Conservation (phyloP, 2,888 invertebrate genomes). For the Pyrrhosoma nymphula region DNA sequence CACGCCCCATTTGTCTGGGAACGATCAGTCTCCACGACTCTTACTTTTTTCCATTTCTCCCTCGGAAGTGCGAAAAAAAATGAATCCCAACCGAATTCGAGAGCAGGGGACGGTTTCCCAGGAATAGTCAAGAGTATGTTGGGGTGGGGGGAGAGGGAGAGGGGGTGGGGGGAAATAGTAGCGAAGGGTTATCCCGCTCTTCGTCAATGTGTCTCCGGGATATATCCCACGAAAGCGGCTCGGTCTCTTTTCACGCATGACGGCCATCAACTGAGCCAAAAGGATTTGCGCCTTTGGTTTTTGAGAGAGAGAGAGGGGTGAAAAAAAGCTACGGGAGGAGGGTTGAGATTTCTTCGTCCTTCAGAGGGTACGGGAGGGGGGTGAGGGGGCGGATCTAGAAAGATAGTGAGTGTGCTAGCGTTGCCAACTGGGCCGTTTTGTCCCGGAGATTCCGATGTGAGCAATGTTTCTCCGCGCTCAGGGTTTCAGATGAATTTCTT, state of each 20-base stretch:
- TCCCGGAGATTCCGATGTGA: too few relatives aligned
- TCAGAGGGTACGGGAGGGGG: not conserved
- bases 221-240: conserved; percentile 1
- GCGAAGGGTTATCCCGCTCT: not conserved
- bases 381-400: not conserved
- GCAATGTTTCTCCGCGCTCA: too few relatives aligned
- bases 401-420: not conserved
- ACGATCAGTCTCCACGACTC: not conserved
- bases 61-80: not conserved
- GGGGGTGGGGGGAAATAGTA: not conserved
- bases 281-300: conserved; percentile 26
- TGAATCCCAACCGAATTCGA: not conserved
- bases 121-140: not conserved
- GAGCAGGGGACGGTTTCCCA: too few relatives aligned
- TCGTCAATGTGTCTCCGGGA: conserved; percentile 28
- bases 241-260: conserved; percentile 14
- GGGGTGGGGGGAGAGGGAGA: not conserved
- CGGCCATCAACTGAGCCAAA: conserved; percentile 32
- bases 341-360: not conserved
- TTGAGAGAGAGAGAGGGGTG: too few relatives aligned
- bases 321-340: not conserved
- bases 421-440: too few relatives aligned
- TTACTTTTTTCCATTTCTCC: not conserved
- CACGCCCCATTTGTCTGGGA: not conserved
- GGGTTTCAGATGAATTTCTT: too few relatives aligned